These are phyloP conservation scores for Gasterosteus aculeatus DNA, from an alignment of 2,113 vertebrate species.

Conservation along the genomic window DNA sequence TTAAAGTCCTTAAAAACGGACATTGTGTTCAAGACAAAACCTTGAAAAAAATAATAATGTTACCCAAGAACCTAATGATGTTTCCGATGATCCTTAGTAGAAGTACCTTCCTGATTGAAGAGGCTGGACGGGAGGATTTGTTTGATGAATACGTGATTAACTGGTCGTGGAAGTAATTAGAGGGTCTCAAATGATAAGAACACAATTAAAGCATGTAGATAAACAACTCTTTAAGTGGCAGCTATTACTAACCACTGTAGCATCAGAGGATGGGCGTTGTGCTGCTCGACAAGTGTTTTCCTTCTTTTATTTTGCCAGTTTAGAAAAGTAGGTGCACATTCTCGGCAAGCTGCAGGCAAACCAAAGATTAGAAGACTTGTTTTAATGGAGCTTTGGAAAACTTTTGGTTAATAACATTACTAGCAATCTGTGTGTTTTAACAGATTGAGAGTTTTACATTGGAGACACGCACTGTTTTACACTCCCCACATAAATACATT, in stretches of 20 bases:
- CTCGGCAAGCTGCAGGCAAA: constrained; percentile 6
- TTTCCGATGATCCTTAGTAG: neutral
- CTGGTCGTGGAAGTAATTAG: neutral
- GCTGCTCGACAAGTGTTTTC: neutral
- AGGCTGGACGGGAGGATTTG: neutral
- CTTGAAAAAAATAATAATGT: neutral
- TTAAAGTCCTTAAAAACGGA: neutral
- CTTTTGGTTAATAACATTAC: neutral
- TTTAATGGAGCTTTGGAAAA: neutral
- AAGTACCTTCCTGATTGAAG: neutral
- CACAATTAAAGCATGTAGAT: neutral
- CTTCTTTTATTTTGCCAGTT: constrained; percentile 14
- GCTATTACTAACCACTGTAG: neutral
- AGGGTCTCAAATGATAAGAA: neutral
- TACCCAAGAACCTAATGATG: neutral
- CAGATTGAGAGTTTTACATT: neutral
- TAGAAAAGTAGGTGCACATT: constrained; percentile 4
- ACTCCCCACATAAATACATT: neutral
- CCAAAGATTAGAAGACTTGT: constrained; percentile 1
- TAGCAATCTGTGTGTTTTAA: neutral
- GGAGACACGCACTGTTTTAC: neutral
- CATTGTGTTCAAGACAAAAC: neutral
- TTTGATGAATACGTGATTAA: neutral
- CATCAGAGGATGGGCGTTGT: neutral
- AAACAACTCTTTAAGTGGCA: neutral